A percentile compares a stretch with the other conserved stretches of the same genome.
These are phyloP conservation scores for Morone chrysops DNA, from an alignment of 2,113 vertebrate species.

Conservation along the genomic window DNA sequence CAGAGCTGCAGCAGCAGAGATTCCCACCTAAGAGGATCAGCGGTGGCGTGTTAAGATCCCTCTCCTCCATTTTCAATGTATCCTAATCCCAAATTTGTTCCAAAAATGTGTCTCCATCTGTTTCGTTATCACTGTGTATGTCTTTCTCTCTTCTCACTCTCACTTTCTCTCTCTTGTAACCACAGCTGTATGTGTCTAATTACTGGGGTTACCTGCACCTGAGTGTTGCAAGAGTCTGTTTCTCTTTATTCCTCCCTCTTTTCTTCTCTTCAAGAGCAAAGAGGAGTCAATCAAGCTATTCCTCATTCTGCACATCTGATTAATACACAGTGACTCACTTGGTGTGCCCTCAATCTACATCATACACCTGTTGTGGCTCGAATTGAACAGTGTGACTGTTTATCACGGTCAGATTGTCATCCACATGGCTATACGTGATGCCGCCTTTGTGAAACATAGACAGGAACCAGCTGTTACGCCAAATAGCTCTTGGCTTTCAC, in stretches of 20 bases:
- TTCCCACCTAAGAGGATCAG: constrained; percentile 62
- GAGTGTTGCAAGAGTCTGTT: neutral
- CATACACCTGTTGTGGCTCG: constrained; percentile 72
- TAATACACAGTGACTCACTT: constrained; percentile 45
- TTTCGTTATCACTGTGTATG: neutral
- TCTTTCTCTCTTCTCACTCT: constrained; percentile 6
- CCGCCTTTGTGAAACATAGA: constrained; percentile 28
- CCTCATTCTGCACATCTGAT: constrained; percentile 29
- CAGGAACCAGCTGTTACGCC: constrained; percentile 35
- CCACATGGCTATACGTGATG: constrained; percentile 16
- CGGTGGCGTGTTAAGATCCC: constrained; percentile 46
- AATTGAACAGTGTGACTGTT: constrained; percentile 54
- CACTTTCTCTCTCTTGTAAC: constrained; percentile 14
- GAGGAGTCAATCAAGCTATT: constrained; percentile 43
- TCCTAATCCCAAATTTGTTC: constrained; percentile 43
- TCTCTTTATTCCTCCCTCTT: neutral
- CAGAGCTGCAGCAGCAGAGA: constrained; percentile 34
- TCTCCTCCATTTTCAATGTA: constrained; percentile 40
- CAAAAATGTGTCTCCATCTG: constrained; percentile 41
- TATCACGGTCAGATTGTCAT: constrained; percentile 43
- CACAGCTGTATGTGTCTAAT: constrained; percentile 57
- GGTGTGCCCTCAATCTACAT: constrained; percentile 29
- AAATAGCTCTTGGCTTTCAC: constrained; percentile 31
- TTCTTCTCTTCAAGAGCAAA: constrained; percentile 10
- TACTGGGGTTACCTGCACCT: constrained; percentile 48